Base-by-base conservation (phyloP, 2,888 invertebrate genomes). In the Dascillus cervinus region DNA sequence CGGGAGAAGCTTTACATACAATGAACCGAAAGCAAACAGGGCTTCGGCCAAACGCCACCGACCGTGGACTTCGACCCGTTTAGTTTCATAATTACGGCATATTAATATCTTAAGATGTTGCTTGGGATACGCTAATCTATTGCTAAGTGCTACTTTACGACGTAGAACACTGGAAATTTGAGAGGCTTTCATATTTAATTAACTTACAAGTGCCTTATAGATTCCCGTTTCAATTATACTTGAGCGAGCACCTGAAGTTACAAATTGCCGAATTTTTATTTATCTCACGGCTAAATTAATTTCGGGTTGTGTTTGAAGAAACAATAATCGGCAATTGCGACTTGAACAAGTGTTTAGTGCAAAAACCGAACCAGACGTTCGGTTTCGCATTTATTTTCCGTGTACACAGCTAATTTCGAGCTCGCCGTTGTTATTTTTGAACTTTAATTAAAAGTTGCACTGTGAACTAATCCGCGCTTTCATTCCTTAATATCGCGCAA, bases 81-180 rank as follows among this genome's bases (percentile, higher is more conserved):
- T 54, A 57, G 54, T 58, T 56, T 52, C 54, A 55, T 57, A 57
- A 59, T 59, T 57, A 55, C 55, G 41, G 46, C 40, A 53, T 52
- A 58, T 56, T 58, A 58, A 57, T 58, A 57, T 54, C 54, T 55
- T 55, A 57, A 56, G 56, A 57, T 55, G 56, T 59, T 55, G 52
- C 52, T 54, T 50, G 51, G 59, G 55, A 54, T 50, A 57, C 56
- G 52, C 44, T 54, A 53, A 55, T 55, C 55, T 46, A 35, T 37
- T 25, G 35, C 37, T 39, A 44, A 53, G 50, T 45, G 43, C 34
- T 30, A 26, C 27, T 31, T 28, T 14, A 26, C 27, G 27, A 34
- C 32, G 37, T 37, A 22, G 32, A 37, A 26, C 22, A 11, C 23
- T 22, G 15, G 23, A 20, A 29, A 12, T 13, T 13, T 13, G 17